Base-by-base conservation (phyloP, 2,888 invertebrate genomes). In the Endomychus coccineus region DNA sequence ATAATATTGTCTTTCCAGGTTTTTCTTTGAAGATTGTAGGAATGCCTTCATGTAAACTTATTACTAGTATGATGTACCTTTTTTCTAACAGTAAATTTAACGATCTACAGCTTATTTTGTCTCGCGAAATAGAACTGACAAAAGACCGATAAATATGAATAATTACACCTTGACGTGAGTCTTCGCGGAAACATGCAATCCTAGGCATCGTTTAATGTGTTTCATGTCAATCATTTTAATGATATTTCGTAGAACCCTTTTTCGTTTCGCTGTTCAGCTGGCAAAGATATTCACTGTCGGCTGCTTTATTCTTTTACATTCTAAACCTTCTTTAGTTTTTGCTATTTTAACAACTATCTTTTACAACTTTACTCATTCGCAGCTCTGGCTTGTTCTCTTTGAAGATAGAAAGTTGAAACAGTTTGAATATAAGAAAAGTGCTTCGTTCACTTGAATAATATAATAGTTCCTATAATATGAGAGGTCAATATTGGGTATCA, bases 201-300 rank as follows among this genome's bases (percentile, higher is more conserved):
- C 56, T 55, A 57, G 57, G 61, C 58, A 62, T 60, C 61, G 60
- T 61, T 62, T 62, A 62, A 62, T 62, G 61, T 61, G 62, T 61
- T 61, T 54, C 58, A 46, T 61, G 64, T 63, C 62, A 64, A 60
- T 64, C 62, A 64, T 61, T 59, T 55, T 63, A 62, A 64, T 62
- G 64, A 62, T 62, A 59, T 59, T 62, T 61, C 56, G 52, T 42
- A 49, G 55, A 57, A 57, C 58, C 58, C 56, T 57, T n/a, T 57
- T 56, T 55, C 56, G 53, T 55, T 56, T 53, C 21, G 21, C 21
- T 7, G 21, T 19, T 19, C 6, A n/a, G 21, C 21, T 19, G 21
- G n/a, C 21, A 19, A 6, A 19, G 21, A n/a, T n/a, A n/a, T n/a
- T n/a, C n/a, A n/a, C n/a, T n/a, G n/a, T n/a, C n/a, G n/a, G n/a